phyloP scores from a whole-genome alignment of 2,888 invertebrate genomes.

The Melolontha melolontha region DNA sequence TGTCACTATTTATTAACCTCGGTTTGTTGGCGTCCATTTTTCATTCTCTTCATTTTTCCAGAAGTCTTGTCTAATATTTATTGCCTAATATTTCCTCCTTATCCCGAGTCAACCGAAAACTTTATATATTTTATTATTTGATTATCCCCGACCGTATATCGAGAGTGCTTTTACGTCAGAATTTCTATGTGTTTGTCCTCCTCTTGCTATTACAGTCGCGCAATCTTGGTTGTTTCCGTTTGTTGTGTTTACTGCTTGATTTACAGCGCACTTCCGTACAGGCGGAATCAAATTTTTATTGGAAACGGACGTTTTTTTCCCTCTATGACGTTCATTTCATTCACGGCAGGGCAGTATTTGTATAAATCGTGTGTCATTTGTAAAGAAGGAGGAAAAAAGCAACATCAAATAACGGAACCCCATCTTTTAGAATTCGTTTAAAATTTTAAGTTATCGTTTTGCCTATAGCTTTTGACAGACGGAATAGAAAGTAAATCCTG shows the following conservation, averaged over 20 bases:
- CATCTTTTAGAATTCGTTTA: too few species aligned
- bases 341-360: too few species aligned
- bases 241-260: constrained; percentile 9
- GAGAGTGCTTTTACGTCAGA: not conserved
- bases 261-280: constrained; percentile 5
- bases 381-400: too few species aligned
- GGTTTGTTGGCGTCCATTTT: constrained; percentile 53
- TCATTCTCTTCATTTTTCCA: constrained; percentile 56
- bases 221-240: constrained; percentile 8
- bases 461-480: not conserved
- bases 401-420: too few species aligned
- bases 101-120: constrained; percentile 38
- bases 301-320: constrained; percentile 11
- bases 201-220: not conserved
- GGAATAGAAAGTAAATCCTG: constrained; percentile 16
- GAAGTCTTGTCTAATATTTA: constrained; percentile 50
- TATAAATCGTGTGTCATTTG: too few species aligned
- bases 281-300: constrained; percentile 20
- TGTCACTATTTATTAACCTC: constrained; percentile 58
- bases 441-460: not conserved
- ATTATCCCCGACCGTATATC: constrained; percentile 29
- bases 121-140: constrained; percentile 32
- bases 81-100: constrained; percentile 50
- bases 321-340: not conserved
- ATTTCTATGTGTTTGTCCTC: not conserved